Base-by-base conservation (phyloP, 2,888 invertebrate species). In the Craniophora ligustri region DNA sequence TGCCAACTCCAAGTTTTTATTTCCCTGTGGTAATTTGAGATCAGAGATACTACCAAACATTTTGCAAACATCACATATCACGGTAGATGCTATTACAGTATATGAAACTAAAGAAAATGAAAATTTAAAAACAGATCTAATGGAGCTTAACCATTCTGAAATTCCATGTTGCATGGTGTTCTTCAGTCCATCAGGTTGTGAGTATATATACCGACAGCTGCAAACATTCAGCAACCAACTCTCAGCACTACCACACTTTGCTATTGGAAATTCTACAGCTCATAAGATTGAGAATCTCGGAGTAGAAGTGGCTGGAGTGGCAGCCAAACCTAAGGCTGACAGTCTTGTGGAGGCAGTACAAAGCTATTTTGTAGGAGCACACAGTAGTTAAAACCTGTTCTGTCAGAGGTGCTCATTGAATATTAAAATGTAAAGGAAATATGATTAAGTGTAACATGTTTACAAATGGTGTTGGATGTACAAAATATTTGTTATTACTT, bases 141-240 rank as follows among this genome's bases (percentile, higher is more conserved):
- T 88, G 63, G 78, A 85, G 19, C 69, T 92, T 6, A 84, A 81
- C 30, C 75, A 84, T 0, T 59, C 69, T 0, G 70, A 61, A 0
- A 45, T 62, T 10, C 89, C 84, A 0, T 84, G 84, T 30, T 88
- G 91, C 51, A 76, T 92, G 79, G 90, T 92, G 40, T 92, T 92
- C 76, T 93, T 93, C 60, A 92, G 92, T 56, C 92, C 92, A 0
- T 92, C 92, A 0, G 92, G 92, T 0, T 91, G 90, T 45, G 92
- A 92, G 61, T 92, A 92, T 66, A 85, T 88, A 14, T 84, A 91
- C 64, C 72, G 91, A 3, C 88, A 89, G 63, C 81, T 92, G 19
- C 92, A 92, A 67, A 91, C 92, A 0, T 88, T 92, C 56, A 83
- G 72, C 62, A 91, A 91, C 63, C 76, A 66, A 10, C 81, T 92